Conservation (phyloP, 2,113 vertebrate species). For the Meles meles region DNA sequence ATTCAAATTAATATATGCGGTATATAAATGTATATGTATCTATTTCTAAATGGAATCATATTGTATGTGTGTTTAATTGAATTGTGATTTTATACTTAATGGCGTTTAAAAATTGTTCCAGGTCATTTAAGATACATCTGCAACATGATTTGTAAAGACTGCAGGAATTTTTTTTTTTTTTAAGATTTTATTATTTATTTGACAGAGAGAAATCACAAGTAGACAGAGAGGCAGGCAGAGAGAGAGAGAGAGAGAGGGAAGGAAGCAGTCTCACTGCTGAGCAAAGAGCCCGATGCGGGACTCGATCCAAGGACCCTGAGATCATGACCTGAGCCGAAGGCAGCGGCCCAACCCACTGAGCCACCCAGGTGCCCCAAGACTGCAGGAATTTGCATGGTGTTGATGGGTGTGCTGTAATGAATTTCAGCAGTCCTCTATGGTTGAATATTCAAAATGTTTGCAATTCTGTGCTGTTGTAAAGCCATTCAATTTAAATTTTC, state of each 20-base stretch:
- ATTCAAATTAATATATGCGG: neutral
- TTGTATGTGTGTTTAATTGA: neutral
- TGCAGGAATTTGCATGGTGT: neutral
- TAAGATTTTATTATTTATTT: no score
- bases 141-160: neutral
- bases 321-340: no score
- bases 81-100: neutral
- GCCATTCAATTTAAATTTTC: neutral
- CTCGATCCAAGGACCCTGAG: no score
- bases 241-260: no score
- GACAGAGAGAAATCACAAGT: no score
- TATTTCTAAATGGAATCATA: slow-evolving; percentile 6
- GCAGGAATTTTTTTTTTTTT: neutral
- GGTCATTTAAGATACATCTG: neutral
- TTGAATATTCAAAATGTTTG: neutral
- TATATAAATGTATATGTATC: neutral
- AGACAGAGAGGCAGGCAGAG: no score
- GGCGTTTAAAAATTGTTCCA: neutral
- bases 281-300: no score
- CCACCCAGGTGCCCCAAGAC: no score
- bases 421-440: neutral
- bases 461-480: neutral
- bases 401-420: neutral
- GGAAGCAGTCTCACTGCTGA: no score
- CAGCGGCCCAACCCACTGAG: no score